phyloP scores from a whole-genome alignment of 2,888 invertebrate species.

The Luffia ferchaultella region DNA sequence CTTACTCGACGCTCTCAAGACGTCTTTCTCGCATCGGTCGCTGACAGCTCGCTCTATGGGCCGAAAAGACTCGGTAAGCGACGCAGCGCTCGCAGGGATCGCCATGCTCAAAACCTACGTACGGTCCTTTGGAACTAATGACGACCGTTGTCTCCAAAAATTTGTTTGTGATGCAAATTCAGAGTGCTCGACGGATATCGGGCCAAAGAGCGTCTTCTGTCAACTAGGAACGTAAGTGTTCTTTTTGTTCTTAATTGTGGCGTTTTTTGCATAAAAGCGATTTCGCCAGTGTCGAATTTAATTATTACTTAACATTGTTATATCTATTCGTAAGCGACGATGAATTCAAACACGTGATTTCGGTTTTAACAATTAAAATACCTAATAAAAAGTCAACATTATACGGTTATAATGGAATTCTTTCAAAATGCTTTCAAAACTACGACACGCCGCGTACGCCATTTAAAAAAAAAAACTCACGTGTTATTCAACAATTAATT shows the following conservation, averaged over 20 bases:
- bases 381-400: constrained; percentile 1
- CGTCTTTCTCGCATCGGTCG: constrained; percentile 91
- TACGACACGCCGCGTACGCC: neutral
- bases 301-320: too few species aligned
- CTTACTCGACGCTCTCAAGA: constrained; percentile 89
- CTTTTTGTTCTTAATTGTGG: too few species aligned
- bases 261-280: too few species aligned
- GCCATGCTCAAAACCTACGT: constrained; percentile 91
- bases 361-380: constrained; percentile 1
- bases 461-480: too few species aligned
- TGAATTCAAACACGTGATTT: too few species aligned
- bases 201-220: constrained; percentile 86
- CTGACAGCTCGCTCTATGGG: constrained; percentile 85
- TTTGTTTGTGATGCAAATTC: constrained; percentile 90
- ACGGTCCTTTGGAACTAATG: constrained; percentile 77
- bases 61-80: constrained; percentile 87
- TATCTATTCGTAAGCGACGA: too few species aligned
- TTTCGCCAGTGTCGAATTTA: too few species aligned
- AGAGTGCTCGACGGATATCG: constrained; percentile 84
- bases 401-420: too few species aligned
- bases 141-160: constrained; percentile 86
- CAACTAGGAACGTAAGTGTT: constrained; percentile 89
- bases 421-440: neutral
- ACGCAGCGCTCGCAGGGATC: constrained; percentile 88
- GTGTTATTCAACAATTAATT: too few species aligned